Percentiles rank a stretch among this genome's conserved stretches.
phyloP scores from a whole-genome alignment of 2,113 vertebrate genomes.

The Casuarius casuarius region DNA sequence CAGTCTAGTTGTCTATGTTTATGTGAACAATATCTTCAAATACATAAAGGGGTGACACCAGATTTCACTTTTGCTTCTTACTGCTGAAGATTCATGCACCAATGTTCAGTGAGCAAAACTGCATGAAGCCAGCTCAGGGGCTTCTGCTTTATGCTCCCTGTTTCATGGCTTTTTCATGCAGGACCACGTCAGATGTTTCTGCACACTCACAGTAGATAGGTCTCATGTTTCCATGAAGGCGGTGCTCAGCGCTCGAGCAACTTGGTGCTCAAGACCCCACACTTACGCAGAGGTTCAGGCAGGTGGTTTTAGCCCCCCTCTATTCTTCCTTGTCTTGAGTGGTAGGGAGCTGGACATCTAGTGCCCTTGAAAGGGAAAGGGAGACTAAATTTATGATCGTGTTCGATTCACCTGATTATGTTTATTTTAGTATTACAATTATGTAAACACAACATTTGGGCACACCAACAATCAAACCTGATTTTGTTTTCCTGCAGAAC shows the following conservation, averaged over 20 bases:
- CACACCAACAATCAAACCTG: neutral
- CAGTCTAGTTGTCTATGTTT: rapidly evolving
- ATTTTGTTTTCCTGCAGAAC: neutral
- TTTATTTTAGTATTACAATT: neutral
- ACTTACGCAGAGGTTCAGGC: neutral
- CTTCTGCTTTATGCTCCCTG: neutral
- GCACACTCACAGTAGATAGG: rapidly evolving
- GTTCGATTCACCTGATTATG: neutral
- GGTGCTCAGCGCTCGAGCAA: neutral
- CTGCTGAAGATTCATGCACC: neutral
- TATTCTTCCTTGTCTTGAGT: neutral
- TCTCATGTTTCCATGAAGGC: neutral
- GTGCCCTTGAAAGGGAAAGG: rapidly evolving
- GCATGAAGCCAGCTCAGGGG: neutral
- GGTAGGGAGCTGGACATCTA: neutral
- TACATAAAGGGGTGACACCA: neutral
- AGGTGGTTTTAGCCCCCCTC: neutral
- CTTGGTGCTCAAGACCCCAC: neutral
- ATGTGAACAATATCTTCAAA: neutral
- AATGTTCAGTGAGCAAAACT: neutral
- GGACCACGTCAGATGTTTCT: neutral
- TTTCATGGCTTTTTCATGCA: neutral
- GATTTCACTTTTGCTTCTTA: neutral
- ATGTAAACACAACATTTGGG: neutral
- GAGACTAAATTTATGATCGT: neutral